Evolutionary conservation across 2,888 invertebrate genomes (phyloP).

Genomic region (Calameuta idolon): DNA sequence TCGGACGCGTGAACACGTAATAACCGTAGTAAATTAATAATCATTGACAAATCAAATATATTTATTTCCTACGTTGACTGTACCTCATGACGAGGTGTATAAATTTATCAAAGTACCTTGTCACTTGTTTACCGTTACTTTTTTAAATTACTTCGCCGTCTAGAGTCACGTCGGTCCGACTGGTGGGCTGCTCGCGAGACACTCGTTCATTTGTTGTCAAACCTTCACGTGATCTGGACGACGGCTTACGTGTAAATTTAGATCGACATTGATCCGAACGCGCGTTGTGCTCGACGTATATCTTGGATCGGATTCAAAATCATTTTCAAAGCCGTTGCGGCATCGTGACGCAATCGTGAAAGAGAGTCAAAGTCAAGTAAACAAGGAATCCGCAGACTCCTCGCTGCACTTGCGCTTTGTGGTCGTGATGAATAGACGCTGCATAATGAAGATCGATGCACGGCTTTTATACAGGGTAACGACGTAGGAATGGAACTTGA

Average conservation of each 20-base stretch:
- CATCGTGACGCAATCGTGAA: slow-evolving; percentile 26
- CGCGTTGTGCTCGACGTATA: slow-evolving; percentile 29
- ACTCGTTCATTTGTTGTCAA: neutral
- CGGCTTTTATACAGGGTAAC: neutral
- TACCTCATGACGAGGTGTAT: too few relatives aligned
- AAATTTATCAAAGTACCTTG: neutral
- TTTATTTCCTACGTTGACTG: too few relatives aligned
- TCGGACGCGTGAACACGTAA: neutral
- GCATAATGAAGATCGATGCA: neutral
- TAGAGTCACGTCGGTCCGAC: neutral
- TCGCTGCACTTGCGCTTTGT: neutral
- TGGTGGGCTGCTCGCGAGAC: neutral
- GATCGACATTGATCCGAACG: slow-evolving; percentile 52
- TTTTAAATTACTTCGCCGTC: neutral
- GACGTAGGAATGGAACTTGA: neutral
- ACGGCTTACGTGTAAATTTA: slow-evolving; percentile 38
- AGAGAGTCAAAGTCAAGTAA: neutral
- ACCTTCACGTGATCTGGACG: neutral
- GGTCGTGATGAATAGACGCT: neutral
- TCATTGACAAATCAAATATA: too few relatives aligned
- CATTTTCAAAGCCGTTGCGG: slow-evolving; percentile 12
- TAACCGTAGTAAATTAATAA: neutral
- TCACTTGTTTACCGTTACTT: neutral
- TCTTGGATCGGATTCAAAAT: slow-evolving; percentile 48
- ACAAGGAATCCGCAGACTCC: neutral